These are phyloP conservation scores for Pardosa pseudoannulata DNA, from an alignment of 2,888 invertebrate species.

Conservation along the genomic window DNA sequence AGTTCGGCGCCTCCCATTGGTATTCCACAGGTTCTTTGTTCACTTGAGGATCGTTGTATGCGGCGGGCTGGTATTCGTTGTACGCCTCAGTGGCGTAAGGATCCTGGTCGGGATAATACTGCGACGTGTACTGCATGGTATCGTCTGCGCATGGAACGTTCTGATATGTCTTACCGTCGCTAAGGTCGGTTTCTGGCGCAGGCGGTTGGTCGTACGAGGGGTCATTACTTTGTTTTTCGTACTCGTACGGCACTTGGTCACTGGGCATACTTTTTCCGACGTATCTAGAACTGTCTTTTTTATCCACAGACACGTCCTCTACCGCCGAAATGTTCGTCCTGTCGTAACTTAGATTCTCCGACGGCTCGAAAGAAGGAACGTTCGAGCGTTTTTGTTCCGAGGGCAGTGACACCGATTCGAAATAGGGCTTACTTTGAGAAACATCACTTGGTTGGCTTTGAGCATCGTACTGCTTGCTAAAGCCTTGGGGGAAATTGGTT, in stretches of 20 bases:
- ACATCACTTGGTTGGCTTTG: neutral
- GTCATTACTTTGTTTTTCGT: slow-evolving; percentile 36
- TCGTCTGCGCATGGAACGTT: slow-evolving; percentile 11
- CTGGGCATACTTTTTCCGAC: neutral
- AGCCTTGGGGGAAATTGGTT: neutral
- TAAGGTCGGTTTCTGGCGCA: neutral
- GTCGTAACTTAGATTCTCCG: neutral
- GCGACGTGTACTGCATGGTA: slow-evolving; percentile 18
- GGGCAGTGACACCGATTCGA: neutral
- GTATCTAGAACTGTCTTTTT: slow-evolving; percentile 28
- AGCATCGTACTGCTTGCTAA: slow-evolving; percentile 16
- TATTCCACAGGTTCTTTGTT: slow-evolving; percentile 4
- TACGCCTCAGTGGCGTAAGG: slow-evolving; percentile 36
- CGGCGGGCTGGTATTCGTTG: slow-evolving; percentile 26
- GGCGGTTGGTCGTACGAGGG: slow-evolving; percentile 7
- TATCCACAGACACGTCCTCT: slow-evolving; percentile 29
- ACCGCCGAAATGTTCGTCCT: neutral
- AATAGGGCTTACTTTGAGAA: neutral
- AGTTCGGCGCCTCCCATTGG: slow-evolving; percentile 26
- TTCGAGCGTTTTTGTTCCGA: slow-evolving; percentile 8
- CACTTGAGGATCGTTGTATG: neutral
- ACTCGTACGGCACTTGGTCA: slow-evolving; percentile 8
- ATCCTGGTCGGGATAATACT: slow-evolving; percentile 19
- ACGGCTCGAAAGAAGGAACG: neutral
- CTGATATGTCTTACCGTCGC: slow-evolving; percentile 24